Base-by-base conservation (phyloP, 2,888 invertebrate genomes). In the Subacronicta megacephala region DNA sequence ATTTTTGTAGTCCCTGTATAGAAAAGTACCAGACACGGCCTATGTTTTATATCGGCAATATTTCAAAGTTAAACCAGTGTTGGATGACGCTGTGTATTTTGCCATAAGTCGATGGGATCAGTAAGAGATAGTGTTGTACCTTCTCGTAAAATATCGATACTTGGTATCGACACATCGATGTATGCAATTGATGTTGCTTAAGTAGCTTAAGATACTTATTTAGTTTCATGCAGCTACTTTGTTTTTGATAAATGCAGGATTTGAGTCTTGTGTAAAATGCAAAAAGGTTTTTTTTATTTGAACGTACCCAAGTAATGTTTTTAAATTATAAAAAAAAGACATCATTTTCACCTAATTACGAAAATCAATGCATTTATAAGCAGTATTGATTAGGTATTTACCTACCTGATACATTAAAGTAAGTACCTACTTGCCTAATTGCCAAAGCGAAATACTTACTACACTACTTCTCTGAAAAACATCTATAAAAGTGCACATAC, bases 71-170 rank as follows among this genome's bases (percentile, higher is more conserved):
- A 70, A 67, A 70, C 47, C 59, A 67, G 38, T 9, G 26, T 33
- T 16, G 31, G 51, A 64, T 70, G 71, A 64, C 42, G 40, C 71
- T 49, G 16, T 43, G 50, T 72, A 58, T 58, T 57, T 50, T 31
- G 52, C 61, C 26, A 40, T 70, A 72, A 70, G 67, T 62, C 62
- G 67, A 50, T 9, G 44, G 62, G 69, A 72, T 70, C 69, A 72
- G 62, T 52, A 38, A 31, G 55, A 52, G 43, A 65, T 67, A 66
- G 72, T 67, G 67, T 54, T 59, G 72, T 62, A 50, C 53, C 3
- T 37, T 35, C 31, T 53, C 36, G 46, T 70, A 59, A 62, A 66
- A 59, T 72, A 67, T 67, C 67, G 70, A 70, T 50, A 67, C 53
- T 66, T 37, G 20, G 51, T 55, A 62, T 51, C 66, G 72, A 69